Conservation (phyloP, 2,113 vertebrate genomes). For the Carassius auratus region DNA sequence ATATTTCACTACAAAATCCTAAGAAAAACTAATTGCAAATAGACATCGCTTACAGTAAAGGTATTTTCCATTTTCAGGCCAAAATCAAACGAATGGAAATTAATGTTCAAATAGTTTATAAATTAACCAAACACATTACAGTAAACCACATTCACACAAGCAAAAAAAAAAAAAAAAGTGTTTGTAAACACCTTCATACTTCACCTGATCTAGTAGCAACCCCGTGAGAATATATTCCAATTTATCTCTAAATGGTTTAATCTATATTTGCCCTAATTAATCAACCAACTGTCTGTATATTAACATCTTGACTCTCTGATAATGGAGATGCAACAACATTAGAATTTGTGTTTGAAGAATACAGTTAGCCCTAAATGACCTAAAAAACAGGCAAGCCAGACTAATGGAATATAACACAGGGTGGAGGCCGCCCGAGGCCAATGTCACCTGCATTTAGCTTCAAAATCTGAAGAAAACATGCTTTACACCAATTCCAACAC, state of each 20-base stretch:
- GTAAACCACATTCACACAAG: not conserved
- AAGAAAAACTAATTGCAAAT: not conserved
- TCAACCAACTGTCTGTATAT: not conserved
- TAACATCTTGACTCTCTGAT: not conserved
- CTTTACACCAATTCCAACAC: constrained; percentile 30
- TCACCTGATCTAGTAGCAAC: not conserved
- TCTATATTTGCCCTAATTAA: not conserved
- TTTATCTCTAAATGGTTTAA: not conserved
- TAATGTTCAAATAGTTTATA: too few species aligned
- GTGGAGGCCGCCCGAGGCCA: constrained; percentile 55
- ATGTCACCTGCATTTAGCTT: constrained; percentile 64
- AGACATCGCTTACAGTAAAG: too few species aligned
- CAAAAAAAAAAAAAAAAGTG: not conserved
- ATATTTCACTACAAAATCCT: not conserved
- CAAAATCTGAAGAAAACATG: constrained; percentile 56
- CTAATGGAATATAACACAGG: constrained; percentile 37
- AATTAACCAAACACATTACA: not conserved
- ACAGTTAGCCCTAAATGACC: constrained; percentile 54
- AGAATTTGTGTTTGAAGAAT: constrained; percentile 38
- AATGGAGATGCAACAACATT: constrained; percentile 22
- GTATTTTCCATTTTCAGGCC: not conserved
- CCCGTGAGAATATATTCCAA: not conserved
- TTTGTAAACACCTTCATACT: not conserved
- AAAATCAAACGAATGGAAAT: not conserved
- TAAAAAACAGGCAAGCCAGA: constrained; percentile 53